These are phyloP conservation scores for Caenorhabditis japonica DNA, from an alignment of 2,888 invertebrate genomes.

Conservation along the genomic window DNA sequence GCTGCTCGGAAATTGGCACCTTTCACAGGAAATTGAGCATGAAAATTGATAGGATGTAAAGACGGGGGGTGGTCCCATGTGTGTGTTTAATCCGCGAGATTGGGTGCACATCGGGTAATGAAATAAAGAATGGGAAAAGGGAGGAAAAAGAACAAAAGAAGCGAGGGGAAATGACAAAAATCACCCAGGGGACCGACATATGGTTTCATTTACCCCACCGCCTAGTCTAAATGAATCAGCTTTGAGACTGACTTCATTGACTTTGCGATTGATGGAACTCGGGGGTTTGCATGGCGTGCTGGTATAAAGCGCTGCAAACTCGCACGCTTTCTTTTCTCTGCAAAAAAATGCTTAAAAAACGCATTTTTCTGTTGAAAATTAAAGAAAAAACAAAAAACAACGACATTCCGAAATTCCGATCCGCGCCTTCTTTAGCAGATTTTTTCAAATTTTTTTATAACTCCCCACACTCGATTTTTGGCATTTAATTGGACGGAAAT, in stretches of 20 bases:
- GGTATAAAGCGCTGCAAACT: neutral
- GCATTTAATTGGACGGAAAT: no score
- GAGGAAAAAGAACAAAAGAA: slow-evolving; percentile 7
- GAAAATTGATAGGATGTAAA: slow-evolving; percentile 48
- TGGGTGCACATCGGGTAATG: slow-evolving; percentile 26
- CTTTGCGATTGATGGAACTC: slow-evolving; percentile 11
- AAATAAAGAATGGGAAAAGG: slow-evolving; percentile 28
- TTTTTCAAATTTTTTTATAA: no score
- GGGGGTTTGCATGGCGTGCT: neutral
- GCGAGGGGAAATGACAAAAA: slow-evolving; percentile 41
- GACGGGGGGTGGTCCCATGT: slow-evolving; percentile 32
- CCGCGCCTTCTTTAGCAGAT: no score
- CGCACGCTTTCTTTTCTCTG: no score
- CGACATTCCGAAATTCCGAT: no score
- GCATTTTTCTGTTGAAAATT: no score
- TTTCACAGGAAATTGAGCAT: slow-evolving; percentile 42
- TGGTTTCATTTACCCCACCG: slow-evolving; percentile 53
- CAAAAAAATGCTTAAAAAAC: no score
- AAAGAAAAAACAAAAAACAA: no score
- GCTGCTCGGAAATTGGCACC: slow-evolving; percentile 38
- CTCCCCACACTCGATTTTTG: no score
- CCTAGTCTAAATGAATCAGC: slow-evolving; percentile 41
- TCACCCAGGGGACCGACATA: slow-evolving; percentile 40
- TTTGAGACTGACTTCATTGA: neutral
- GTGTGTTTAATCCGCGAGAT: slow-evolving; percentile 52